These are phyloP conservation scores for Cyrtorhinus lividipennis DNA, from an alignment of 1,140 invertebrate species.

Conservation along the genomic window DNA sequence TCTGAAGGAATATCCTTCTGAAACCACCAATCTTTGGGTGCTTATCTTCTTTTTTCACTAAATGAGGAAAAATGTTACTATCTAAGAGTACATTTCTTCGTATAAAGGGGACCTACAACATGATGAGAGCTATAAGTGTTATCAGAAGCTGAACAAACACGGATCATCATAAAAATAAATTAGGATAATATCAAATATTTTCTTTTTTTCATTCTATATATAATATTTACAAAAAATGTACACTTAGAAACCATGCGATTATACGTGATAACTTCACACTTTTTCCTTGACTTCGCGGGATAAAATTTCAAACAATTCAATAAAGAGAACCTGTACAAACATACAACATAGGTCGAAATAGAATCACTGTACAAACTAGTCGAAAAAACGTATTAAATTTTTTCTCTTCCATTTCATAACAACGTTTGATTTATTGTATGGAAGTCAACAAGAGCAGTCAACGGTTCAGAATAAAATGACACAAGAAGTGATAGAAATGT, in stretches of 20 bases:
- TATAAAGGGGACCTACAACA: not conserved
- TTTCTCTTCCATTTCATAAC: not conserved
- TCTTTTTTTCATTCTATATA: slow-evolving; percentile 9
- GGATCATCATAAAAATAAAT: slow-evolving; percentile 12
- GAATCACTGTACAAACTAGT: slow-evolving; percentile 6
- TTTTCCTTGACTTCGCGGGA: slow-evolving; percentile 15
- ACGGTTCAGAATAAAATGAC: too few relatives aligned
- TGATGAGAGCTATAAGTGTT: not conserved
- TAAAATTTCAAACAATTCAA: slow-evolving; percentile 18
- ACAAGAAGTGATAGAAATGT: too few relatives aligned
- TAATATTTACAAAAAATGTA: slow-evolving; percentile 14
- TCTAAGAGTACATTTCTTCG: too few relatives aligned
- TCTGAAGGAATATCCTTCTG: too few relatives aligned
- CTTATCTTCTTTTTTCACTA: too few relatives aligned
- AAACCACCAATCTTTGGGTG: too few relatives aligned
- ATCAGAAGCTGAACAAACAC: not conserved
- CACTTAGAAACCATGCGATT: slow-evolving; percentile 10
- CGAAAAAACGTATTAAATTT: not conserved
- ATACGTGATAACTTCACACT: not conserved
- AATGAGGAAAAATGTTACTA: too few relatives aligned
- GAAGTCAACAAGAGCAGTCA: not conserved
- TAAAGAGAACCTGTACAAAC: slow-evolving; percentile 21
- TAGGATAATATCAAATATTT: slow-evolving; percentile 17
- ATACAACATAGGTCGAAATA: slow-evolving; percentile 8
- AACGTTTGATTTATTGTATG: slow-evolving; percentile 1